Evolutionary conservation across 1,140 invertebrate genomes (phyloP).

Genomic region (Bombus ignitus): DNA sequence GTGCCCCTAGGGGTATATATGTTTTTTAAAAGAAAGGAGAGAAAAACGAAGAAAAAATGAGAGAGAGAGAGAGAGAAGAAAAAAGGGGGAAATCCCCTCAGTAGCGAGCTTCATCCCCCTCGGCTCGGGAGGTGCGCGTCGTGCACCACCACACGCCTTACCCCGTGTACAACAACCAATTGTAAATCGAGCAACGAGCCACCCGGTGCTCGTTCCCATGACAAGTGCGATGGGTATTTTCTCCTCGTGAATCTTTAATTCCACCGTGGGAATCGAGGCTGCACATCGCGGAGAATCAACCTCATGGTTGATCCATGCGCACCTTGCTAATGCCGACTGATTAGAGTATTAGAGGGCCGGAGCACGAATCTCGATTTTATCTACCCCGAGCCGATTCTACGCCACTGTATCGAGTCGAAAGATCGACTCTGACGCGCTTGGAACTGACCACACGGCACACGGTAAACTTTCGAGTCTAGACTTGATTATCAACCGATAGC

Average conservation of each 20-base stretch:
- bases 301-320: conserved; percentile 42
- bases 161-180: conserved; percentile 50
- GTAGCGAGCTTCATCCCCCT: conserved; percentile 61
- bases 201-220: conserved; percentile 80
- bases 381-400: background rate
- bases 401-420: background rate
- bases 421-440: background rate
- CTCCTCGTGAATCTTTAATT: conserved; percentile 81
- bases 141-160: conserved; percentile 31
- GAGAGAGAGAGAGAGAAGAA: conserved; percentile 47
- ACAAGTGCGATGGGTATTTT: conserved; percentile 79
- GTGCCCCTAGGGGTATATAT: conserved; percentile 20
- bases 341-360: conserved; percentile 2
- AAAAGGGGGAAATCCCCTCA: conserved; percentile 58
- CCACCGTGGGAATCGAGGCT: conserved; percentile 76
- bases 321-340: conserved; percentile 39
- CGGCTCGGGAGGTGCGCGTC: conserved; percentile 46
- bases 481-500: background rate
- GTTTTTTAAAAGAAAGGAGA: background rate
- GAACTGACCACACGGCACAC: background rate
- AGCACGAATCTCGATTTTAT: background rate
- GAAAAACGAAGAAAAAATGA: conserved; percentile 6
- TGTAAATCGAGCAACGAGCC: conserved; percentile 65
- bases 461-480: background rate
- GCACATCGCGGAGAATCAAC: conserved; percentile 22